Percentiles rank a stretch among this genome's conserved stretches.
These are phyloP conservation scores for Rallus limicola DNA, from an alignment of 2,113 vertebrate genomes.

Conservation along the genomic window DNA sequence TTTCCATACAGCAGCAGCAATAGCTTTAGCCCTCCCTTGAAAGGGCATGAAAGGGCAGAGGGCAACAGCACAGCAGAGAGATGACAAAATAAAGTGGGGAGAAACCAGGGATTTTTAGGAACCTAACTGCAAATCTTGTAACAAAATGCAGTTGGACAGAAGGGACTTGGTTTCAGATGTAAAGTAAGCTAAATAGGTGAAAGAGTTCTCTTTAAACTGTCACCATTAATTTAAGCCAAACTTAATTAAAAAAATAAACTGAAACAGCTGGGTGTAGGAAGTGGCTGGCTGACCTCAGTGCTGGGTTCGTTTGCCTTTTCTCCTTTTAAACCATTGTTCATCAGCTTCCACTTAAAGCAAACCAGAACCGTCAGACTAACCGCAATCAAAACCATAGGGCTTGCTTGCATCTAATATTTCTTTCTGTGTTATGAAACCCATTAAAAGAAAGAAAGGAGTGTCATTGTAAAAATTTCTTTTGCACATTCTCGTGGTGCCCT, in stretches of 20 bases:
- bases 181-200: slow-evolving; percentile 63
- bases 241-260: slow-evolving; percentile 68
- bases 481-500: not conserved
- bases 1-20: slow-evolving; percentile 5
- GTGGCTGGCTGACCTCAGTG: slow-evolving; percentile 53
- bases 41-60: slow-evolving; percentile 46
- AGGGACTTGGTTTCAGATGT: slow-evolving; percentile 48
- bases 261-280: slow-evolving; percentile 68
- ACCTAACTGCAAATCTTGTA: slow-evolving; percentile 42
- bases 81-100: slow-evolving; percentile 39
- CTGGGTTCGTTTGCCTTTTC: slow-evolving; percentile 40
- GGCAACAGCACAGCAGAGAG: slow-evolving; percentile 22
- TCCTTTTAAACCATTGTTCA: slow-evolving; percentile 60
- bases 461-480: not conserved
- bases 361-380: slow-evolving; percentile 40
- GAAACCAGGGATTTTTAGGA: slow-evolving; percentile 13
- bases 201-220: slow-evolving; percentile 67
- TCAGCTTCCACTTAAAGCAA: slow-evolving; percentile 62
- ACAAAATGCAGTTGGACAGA: slow-evolving; percentile 52
- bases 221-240: slow-evolving; percentile 67
- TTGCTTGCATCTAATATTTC: slow-evolving; percentile 9
- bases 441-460: not conserved
- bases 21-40: slow-evolving; percentile 29
- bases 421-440: not conserved
- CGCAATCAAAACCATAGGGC: slow-evolving; percentile 57